Base-by-base conservation (phyloP, 2,113 vertebrate genomes). In the Oncorhynchus kisutch region DNA sequence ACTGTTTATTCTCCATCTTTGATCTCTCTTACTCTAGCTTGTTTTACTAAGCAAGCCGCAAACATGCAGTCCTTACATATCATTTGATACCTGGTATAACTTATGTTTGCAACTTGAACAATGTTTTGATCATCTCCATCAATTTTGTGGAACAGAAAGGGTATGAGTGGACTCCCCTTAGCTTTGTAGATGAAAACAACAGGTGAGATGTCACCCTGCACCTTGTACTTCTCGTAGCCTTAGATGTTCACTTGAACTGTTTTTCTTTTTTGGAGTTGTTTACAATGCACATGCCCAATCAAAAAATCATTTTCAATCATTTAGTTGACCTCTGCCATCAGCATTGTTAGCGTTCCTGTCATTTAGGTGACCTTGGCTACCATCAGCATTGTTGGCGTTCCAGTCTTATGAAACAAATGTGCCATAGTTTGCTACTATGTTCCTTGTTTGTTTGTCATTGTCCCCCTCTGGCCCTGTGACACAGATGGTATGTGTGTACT, bases 81-180 rank as follows among this genome's bases (percentile, higher is more conserved):
- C 74, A 69, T 81, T 74, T 70, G 79, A 67, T 79, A 68, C 73
- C 73, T 29, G 76, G n/a, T 20, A 72, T 14, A 87, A 78, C 75
- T 25, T 67, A 67, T 70, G 78, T 70, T 73, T 66, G 65, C 70
- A 67, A 78, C 67, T 68, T 68, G 29, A 68, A 68, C 60, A 67
- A 77, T 81, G 85, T 83, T 80, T 81, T 78, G 39, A 71, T 54
- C 5, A 60, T 76, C 80, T 67, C 62, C 49, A 82, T 78, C 66
- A 67, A 72, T 76, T 7, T 34, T 62, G 49, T 64, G 0, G 49
- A 49, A 39, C 16, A 34, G 62, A 77, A 24, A 13, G 45, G 9
- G 7, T 48, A 22, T 45, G 5, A 18, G 34, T 48, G 39, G 45
- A 24, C 20, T 70, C 20, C 68, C 68, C 80, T 62, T n/a, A 79